These are phyloP conservation scores for Epistrophe eligans DNA, from an alignment of 2,888 invertebrate species.

Conservation along the genomic window DNA sequence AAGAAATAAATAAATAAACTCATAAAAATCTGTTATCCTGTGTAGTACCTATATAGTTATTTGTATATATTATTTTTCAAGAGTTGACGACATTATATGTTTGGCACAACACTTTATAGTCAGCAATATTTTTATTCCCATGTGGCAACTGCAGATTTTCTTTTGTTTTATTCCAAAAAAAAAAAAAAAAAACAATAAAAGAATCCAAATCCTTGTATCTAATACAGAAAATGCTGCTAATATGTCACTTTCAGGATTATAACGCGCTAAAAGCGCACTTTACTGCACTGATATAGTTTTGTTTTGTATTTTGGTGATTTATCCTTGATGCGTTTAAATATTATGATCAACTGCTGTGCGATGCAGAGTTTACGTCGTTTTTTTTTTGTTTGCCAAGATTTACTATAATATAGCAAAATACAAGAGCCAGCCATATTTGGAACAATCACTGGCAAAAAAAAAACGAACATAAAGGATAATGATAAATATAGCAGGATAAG, in stretches of 20 bases:
- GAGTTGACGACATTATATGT: constrained; percentile 48
- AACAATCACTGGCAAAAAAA: constrained; percentile 59
- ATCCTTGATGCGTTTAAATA: constrained; percentile 50
- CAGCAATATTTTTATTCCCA: constrained; percentile 36
- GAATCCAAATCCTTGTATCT: constrained; percentile 55
- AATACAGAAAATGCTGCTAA: constrained; percentile 60
- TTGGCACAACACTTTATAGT: constrained; percentile 48
- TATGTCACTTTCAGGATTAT: constrained; percentile 68
- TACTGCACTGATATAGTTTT: constrained; percentile 32
- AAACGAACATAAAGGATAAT: constrained; percentile 53
- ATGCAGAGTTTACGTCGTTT: constrained; percentile 55
- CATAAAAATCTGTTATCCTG: constrained; percentile 45
- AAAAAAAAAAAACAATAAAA: constrained; percentile 22
- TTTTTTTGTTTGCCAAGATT: constrained; percentile 35
- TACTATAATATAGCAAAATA: constrained; percentile 36
- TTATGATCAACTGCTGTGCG: constrained; percentile 64
- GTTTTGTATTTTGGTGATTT: constrained; percentile 9
- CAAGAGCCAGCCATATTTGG: constrained; percentile 42
- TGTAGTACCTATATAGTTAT: constrained; percentile 4
- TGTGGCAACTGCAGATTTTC: constrained; percentile 51
- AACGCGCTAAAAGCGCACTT: constrained; percentile 60
- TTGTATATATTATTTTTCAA: constrained; percentile 15
- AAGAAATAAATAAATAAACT: not conserved
- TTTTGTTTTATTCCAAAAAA: constrained; percentile 49
- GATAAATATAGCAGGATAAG: constrained; percentile 68